phyloP scores from a whole-genome alignment of 2,797 vertebrate genomes.

The Arnoldichthys spilopterus region DNA sequence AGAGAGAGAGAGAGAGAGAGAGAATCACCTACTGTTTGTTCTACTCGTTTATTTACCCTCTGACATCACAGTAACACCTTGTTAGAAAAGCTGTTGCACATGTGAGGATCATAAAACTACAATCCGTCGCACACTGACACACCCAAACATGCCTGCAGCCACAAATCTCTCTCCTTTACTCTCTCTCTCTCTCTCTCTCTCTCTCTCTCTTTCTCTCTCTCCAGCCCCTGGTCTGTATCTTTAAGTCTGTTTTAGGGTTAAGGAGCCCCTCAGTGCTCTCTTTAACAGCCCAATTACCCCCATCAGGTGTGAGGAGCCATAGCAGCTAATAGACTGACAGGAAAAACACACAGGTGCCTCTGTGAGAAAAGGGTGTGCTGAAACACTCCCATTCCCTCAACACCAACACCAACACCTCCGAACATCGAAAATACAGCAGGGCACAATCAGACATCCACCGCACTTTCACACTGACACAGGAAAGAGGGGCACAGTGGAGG shows the following conservation, averaged over 20 bases:
- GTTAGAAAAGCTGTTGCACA: conserved; percentile 46
- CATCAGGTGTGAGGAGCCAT: conserved; percentile 46
- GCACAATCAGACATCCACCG: background rate
- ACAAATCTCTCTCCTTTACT: background rate
- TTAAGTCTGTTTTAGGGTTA: conserved; percentile 21
- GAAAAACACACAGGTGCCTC: conserved; percentile 37
- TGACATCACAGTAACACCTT: conserved; percentile 60
- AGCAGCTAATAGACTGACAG: conserved; percentile 19
- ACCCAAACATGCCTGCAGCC: conserved; percentile 1
- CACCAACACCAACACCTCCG: background rate
- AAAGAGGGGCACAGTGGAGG: conserved; percentile 8
- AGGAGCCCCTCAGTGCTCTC: conserved; percentile 33
- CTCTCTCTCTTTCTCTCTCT: background rate
- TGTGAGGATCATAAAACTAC: conserved; percentile 59
- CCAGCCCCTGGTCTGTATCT: background rate
- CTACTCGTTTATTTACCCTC: conserved; percentile 74
- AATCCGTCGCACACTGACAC: conserved; percentile 2
- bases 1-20: background rate
- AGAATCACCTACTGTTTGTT: conserved; percentile 66
- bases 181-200: background rate
- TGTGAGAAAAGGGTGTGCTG: conserved; percentile 28
- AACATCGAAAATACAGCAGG: background rate
- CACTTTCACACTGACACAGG: conserved; percentile 3
- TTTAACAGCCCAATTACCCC: conserved; percentile 43
- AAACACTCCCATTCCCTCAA: conserved; percentile 9